Percentiles rank a stretch among this genome's conserved stretches.
phyloP scores from a whole-genome alignment of 2,888 invertebrate genomes.

The Cryptocheilus praepositus region DNA sequence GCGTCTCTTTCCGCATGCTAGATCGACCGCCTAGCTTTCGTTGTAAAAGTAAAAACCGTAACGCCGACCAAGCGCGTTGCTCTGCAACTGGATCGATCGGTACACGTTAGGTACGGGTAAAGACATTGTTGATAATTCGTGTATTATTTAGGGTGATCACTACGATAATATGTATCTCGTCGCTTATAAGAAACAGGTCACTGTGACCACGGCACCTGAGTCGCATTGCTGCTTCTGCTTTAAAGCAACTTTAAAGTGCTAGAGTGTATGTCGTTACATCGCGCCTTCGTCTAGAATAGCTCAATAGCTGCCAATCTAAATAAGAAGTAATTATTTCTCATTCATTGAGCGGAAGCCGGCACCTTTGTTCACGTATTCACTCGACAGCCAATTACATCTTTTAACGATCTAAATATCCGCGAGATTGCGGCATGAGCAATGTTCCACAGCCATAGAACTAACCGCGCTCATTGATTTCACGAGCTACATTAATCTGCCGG shows the following conservation, averaged over 20 bases:
- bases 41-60: no score
- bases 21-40: no score
- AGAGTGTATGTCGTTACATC: background rate
- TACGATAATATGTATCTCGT: no score
- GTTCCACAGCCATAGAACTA: no score
- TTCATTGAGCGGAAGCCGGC: conserved; percentile 16
- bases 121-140: no score
- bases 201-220: background rate
- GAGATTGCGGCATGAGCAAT: background rate
- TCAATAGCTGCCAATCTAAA: conserved; percentile 39
- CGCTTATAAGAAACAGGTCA: no score
- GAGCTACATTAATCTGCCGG: background rate
- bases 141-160: no score
- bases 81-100: no score
- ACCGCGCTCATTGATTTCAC: conserved; percentile 1
- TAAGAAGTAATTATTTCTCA: conserved; percentile 42
- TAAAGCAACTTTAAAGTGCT: conserved; percentile 26
- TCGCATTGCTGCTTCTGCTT: conserved; percentile 20
- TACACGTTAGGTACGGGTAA: no score
- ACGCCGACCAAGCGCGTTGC: no score
- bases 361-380: conserved; percentile 20
- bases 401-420: background rate
- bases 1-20: no score
- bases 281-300: conserved; percentile 1
- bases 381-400: background rate